phyloP scores from a whole-genome alignment of 64 coral and sea anemone species.

The Orbicella faveolata region DNA sequence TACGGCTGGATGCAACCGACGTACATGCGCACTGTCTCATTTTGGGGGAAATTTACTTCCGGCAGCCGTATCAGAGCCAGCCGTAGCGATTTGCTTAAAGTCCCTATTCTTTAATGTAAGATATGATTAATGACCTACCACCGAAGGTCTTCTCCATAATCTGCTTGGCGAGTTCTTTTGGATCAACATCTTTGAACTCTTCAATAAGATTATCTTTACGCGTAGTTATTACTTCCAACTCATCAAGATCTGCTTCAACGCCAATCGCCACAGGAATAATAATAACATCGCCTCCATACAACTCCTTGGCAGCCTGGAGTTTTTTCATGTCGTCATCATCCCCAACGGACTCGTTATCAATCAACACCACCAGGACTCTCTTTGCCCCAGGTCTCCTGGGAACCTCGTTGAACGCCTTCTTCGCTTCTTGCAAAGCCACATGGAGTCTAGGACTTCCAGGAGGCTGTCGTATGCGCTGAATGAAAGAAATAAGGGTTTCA shows the following conservation, averaged over 20 bases:
- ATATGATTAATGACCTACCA: constrained; percentile 26
- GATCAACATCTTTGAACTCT: constrained; percentile 37
- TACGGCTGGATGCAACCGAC: too few species aligned
- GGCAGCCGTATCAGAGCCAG: too few species aligned
- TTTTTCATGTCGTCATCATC: constrained; percentile 22
- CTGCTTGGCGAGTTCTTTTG: constrained; percentile 39
- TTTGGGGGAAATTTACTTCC: too few species aligned
- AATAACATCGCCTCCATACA: constrained; percentile 34
- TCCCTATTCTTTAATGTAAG: too few species aligned
- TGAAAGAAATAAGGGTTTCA: constrained; percentile 25
- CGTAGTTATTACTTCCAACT: constrained; percentile 25
- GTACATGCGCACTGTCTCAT: too few species aligned
- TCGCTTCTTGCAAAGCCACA: constrained; percentile 59
- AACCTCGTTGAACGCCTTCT: constrained; percentile 1
- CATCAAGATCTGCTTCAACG: constrained; percentile 39
- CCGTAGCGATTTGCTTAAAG: too few species aligned
- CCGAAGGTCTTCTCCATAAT: constrained; percentile 54
- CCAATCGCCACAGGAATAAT: constrained; percentile 67
- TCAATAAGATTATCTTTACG: constrained; percentile 40
- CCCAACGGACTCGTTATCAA: constrained; percentile 47
- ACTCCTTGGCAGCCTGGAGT: constrained; percentile 5
- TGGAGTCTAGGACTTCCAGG: constrained; percentile 56
- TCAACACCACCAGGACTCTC: constrained; percentile 67
- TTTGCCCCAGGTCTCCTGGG: constrained; percentile 45
- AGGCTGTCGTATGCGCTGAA: constrained; percentile 32